Conservation (phyloP, 2,113 vertebrate genomes). For the Prionailurus bengalensis region DNA sequence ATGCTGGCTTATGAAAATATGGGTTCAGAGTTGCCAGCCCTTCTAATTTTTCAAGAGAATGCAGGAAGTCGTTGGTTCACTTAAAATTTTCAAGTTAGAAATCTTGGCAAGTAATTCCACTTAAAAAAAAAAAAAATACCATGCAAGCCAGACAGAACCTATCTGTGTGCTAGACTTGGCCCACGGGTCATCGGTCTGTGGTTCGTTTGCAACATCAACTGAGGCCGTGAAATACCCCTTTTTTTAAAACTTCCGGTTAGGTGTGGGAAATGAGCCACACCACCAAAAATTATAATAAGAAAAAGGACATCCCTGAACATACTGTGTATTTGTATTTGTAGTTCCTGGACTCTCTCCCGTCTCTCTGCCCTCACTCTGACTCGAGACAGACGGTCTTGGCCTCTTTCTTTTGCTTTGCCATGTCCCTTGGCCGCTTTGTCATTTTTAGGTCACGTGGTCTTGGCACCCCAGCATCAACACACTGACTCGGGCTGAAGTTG, state of each 20-base stretch:
- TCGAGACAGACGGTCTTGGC: neutral
- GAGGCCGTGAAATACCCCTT: neutral
- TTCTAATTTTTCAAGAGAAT: neutral
- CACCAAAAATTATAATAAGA: neutral
- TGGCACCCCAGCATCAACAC: neutral
- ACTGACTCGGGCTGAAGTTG: neutral
- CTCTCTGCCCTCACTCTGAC: neutral
- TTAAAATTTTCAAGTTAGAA: neutral
- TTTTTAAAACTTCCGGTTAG: neutral
- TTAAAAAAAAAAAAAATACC: neutral
- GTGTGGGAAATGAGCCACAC: neutral
- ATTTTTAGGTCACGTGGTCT: neutral
- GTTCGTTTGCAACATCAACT: neutral
- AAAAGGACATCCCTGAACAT: neutral
- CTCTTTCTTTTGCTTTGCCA: neutral
- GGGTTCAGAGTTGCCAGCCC: neutral
- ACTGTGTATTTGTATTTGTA: neutral
- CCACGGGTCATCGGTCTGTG: neutral
- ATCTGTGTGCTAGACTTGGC: neutral
- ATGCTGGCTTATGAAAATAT: neutral
- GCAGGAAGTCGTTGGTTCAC: neutral
- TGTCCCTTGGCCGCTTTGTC: neutral
- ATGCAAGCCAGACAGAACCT: neutral
- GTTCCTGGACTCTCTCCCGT: neutral
- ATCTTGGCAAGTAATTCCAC: neutral